Conservation (phyloP, 2,113 vertebrate genomes). For the Pontoporia blainvillei region DNA sequence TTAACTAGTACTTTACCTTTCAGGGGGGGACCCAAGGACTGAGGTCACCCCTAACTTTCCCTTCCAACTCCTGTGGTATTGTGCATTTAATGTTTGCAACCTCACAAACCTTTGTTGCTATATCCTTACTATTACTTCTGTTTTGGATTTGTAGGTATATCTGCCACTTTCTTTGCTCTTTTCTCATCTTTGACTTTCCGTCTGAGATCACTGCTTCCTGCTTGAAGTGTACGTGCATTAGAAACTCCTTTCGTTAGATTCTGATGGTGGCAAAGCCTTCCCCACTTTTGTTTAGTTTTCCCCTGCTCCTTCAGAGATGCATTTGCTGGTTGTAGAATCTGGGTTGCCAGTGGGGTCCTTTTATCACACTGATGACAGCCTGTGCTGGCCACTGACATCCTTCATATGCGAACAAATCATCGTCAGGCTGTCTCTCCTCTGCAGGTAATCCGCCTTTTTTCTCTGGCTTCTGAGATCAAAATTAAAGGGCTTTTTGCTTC, state of each 20-base stretch:
- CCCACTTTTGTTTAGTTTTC: neutral
- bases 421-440: neutral
- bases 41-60: neutral
- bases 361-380: accelerated
- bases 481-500: neutral
- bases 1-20: neutral
- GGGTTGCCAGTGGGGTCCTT: neutral
- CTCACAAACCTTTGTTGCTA: neutral
- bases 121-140: neutral
- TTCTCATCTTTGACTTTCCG: neutral
- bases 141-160: neutral
- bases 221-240: accelerated
- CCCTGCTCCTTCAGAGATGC: neutral
- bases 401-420: neutral
- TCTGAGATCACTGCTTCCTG: neutral
- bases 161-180: neutral
- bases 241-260: neutral
- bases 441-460: neutral
- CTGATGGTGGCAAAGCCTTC: neutral
- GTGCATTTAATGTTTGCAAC: neutral
- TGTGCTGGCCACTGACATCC: neutral
- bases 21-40: neutral
- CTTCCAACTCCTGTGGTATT: accelerated
- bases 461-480: neutral
- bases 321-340: neutral